A percentile compares a stretch with the other conserved stretches of the same genome.
Conservation (phyloP, 2,797 vertebrate species). For the Aplochiton taeniatus region DNA sequence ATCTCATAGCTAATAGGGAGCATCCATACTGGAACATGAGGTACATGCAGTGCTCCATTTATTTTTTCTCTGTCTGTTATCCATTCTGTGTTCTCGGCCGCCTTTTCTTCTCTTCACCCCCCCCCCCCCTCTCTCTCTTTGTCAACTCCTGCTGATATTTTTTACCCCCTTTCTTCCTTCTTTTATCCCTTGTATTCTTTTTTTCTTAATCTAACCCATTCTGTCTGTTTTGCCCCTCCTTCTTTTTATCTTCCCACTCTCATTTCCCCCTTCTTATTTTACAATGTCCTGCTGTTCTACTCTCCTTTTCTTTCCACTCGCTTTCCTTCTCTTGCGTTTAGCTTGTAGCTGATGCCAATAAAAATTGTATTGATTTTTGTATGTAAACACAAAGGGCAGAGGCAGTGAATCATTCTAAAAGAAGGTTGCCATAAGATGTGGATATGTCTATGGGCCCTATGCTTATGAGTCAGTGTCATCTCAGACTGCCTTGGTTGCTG, state of each 20-base stretch:
- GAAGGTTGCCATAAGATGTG: slow-evolving; percentile 54
- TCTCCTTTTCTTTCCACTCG: slow-evolving; percentile 31
- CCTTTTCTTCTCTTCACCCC: slow-evolving; percentile 1
- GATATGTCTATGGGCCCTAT: slow-evolving; percentile 27
- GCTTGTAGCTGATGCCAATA: slow-evolving; percentile 69
- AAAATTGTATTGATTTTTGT: slow-evolving; percentile 73
- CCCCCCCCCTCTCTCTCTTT: slow-evolving; percentile 6
- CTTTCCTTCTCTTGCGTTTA: slow-evolving; percentile 52
- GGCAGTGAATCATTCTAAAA: slow-evolving; percentile 75
- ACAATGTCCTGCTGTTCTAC: slow-evolving; percentile 41
- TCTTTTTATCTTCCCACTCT: slow-evolving; percentile 2
- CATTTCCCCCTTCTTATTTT: slow-evolving; percentile 20
- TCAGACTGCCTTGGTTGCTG: slow-evolving; percentile 28
- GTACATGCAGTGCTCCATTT: neutral
- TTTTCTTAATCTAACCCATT: neutral
- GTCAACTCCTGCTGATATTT: neutral
- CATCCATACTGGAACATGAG: slow-evolving; percentile 7
- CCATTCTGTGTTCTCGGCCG: slow-evolving; percentile 7
- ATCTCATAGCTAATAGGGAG: slow-evolving; percentile 12
- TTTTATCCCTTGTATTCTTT: slow-evolving; percentile 1
- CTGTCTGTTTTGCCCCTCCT: neutral
- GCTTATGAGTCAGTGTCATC: slow-evolving; percentile 44
- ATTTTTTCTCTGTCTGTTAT: slow-evolving; percentile 3
- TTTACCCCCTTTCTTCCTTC: neutral
- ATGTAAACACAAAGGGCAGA: slow-evolving; percentile 72